Evolutionary conservation across 2,888 invertebrate species (phyloP).

Genomic region (Torymus tubicola): DNA sequence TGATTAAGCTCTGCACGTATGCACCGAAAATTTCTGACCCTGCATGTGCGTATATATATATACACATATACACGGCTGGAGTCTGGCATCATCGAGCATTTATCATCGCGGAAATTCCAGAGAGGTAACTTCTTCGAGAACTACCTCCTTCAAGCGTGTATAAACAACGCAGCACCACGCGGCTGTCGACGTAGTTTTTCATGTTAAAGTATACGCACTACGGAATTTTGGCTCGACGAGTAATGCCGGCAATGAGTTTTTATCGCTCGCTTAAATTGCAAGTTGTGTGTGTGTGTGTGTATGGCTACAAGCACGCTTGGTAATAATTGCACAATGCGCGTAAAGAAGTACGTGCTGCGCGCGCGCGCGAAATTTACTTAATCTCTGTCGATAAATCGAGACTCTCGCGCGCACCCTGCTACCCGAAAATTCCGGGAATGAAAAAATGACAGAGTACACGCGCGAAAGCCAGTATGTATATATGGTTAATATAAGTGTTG

Average conservation of each 20-base stretch:
- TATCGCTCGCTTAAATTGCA: constrained; percentile 33
- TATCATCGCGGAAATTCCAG: constrained; percentile 20
- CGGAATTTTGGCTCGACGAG: constrained; percentile 20
- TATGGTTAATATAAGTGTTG: too few species aligned
- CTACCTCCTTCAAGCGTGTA: background rate
- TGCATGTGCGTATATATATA: too few species aligned
- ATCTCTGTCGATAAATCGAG: constrained; percentile 40
- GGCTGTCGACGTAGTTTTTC: constrained; percentile 15
- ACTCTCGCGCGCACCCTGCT: background rate
- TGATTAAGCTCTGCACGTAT: background rate
- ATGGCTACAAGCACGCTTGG: too few species aligned
- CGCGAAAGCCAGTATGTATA: background rate
- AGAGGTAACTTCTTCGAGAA: background rate
- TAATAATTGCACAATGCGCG: constrained; percentile 26
- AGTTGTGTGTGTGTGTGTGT: background rate
- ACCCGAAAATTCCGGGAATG: background rate
- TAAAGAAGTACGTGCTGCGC: constrained; percentile 15
- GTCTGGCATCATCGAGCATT: background rate
- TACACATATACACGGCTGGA: background rate
- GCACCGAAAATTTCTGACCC: too few species aligned
- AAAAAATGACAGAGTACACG: background rate
- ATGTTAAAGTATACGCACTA: constrained; percentile 1
- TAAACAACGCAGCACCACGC: background rate
- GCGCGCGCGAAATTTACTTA: constrained; percentile 18
- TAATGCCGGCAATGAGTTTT: constrained; percentile 37